These are phyloP conservation scores for Erpornis zantholeuca DNA, from an alignment of 2,113 vertebrate species.

Conservation along the genomic window DNA sequence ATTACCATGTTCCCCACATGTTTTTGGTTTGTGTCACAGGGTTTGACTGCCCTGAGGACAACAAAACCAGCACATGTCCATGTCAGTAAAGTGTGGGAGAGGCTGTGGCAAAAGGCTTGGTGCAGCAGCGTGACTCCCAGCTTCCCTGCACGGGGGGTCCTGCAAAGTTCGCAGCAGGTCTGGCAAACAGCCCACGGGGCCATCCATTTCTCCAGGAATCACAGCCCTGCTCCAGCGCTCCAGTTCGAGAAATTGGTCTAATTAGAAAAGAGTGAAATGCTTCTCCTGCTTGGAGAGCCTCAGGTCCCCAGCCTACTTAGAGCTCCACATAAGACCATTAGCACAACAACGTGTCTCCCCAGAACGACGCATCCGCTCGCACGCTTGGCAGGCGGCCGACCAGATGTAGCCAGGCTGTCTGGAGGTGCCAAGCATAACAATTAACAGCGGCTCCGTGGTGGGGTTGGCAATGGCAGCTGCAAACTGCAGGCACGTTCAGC, in stretches of 20 bases:
- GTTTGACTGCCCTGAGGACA: neutral
- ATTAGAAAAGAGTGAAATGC: neutral
- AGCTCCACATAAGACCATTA: neutral
- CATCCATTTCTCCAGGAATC: neutral
- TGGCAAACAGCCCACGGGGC: neutral
- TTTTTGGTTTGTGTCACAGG: neutral
- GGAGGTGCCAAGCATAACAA: slow-evolving; percentile 39
- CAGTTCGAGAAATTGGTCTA: neutral
- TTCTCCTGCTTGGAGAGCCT: neutral
- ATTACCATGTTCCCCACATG: neutral
- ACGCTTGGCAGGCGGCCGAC: neutral
- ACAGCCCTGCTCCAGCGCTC: neutral
- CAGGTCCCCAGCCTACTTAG: slow-evolving; percentile 6
- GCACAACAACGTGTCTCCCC: neutral
- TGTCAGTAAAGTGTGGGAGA: neutral
- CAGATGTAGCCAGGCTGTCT: slow-evolving; percentile 7
- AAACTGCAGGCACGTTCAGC: fast-evolving
- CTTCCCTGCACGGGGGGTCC: neutral
- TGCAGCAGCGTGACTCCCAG: fast-evolving
- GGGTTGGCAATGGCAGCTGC: neutral
- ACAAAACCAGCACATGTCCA: fast-evolving
- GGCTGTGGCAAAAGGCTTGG: neutral
- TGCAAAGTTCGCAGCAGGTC: fast-evolving
- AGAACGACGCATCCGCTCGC: neutral
- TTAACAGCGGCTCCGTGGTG: neutral